A percentile compares a stretch with the other conserved stretches of the same genome.
Conservation (phyloP, 2,113 vertebrate genomes). For the Periophthalmodon schlosseri region DNA sequence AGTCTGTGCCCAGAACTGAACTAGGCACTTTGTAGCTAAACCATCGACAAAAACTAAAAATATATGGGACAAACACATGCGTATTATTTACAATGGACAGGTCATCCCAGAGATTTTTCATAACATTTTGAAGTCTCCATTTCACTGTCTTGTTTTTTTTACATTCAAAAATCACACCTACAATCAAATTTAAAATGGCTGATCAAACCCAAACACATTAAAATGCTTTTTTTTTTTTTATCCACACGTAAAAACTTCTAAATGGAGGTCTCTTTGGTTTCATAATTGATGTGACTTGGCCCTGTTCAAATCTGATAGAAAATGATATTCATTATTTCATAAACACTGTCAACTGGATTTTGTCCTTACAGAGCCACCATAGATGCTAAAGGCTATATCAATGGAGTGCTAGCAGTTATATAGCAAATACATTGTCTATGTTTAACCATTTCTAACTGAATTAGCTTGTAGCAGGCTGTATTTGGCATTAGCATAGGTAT, state of each 20-base stretch:
- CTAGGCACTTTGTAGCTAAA: constrained; percentile 47
- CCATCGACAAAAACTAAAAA: constrained; percentile 13
- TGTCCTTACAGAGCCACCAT: neutral
- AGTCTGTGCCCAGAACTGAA: neutral
- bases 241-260: neutral
- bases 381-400: neutral
- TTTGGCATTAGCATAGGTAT: no score
- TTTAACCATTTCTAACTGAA: no score
- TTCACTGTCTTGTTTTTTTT: neutral
- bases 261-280: constrained; percentile 9
- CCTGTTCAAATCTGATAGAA: neutral
- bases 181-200: neutral
- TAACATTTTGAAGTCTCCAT: neutral
- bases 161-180: constrained; percentile 8
- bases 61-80: constrained; percentile 8
- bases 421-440: neutral
- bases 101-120: constrained; percentile 40
- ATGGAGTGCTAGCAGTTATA: neutral
- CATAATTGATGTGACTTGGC: neutral
- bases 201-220: neutral
- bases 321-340: neutral
- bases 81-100: constrained; percentile 50
- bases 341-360: neutral
- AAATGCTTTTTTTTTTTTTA: no score
- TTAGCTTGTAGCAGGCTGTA: no score